Evolutionary conservation across 1,140 invertebrate genomes (phyloP), one percentile per base, ranked within the genome.

Genomic region (Drosophila nikananu): DNA sequence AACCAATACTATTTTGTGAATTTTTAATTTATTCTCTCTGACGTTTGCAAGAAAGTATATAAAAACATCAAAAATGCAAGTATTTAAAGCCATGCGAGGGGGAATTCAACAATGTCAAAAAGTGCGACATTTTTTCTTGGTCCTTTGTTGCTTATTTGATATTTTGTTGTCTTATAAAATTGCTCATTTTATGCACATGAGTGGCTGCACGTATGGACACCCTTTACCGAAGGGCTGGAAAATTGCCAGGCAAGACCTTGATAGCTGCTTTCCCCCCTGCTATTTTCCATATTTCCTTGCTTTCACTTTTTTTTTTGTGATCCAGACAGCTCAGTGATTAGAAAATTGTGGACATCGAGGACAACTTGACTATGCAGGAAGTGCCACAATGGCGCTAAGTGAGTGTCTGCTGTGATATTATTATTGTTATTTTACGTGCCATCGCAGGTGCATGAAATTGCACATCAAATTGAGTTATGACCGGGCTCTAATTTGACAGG

Each of bases 401-500:
- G 71, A 42, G 42, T 51, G 61, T 63, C 12, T 27, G 44, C 5
- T 27, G 25, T 23, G 44, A 30, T 65, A 60, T 60, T 44, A 62
- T 65, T 42, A 59, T 60, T 60, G 37, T 60, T 60, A 39, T 65
- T 59, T 62, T 90, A 89, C 86, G 86, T 90, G 86, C 58, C 65
- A 64, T 42, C 86, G 72, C 79, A 90, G 86, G 70, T 86, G 86
- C 86, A 90, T 90, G 86, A 90, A 90, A 90, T 90, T 90, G 86
- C 81, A 90, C 81, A 71, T 68, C 60, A 81, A 90, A 79, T 90
- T 90, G 86, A 89, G 86, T 89, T 89, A 89, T 89, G 81, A 86
- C 63, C 72, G 48, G 77, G 58, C 67, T 76, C 54, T 76, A 63
- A 54, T 39, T 79, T 67, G 63, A 61, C 52, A 57, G 77, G 72